Base-by-base conservation (phyloP, 2,113 vertebrate genomes). In the Otis tarda region DNA sequence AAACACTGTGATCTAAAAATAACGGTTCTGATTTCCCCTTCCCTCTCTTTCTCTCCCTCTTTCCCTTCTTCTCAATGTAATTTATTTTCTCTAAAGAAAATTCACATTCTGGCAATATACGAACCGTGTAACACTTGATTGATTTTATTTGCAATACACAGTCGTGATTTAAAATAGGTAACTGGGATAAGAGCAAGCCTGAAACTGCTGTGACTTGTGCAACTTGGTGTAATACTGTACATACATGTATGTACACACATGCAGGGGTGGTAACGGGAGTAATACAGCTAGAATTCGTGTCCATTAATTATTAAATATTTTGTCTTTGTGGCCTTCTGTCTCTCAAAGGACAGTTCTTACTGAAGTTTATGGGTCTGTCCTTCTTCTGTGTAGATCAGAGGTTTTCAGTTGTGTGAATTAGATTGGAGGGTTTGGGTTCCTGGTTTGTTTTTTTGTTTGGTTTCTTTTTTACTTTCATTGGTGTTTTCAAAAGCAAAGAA, bases 401-500 rank as follows among this genome's bases (percentile, higher is more conserved):
- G 76, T 82, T 96, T 97, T 89, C 87, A 94, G 91, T 79, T 97
- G 86, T 87, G 83, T 93, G 89, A 79, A 89, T 94, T 92, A 56
- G 61, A 89, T 82, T 87, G 90, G 83, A 93, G 41, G 60, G 15
- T 52, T 89, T 81, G 52, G 30, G 12, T 85, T 89, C 81, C 81
- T 89, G 68, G 67, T 75, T 86, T 88, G 35, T 21, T 43, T 56
- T 65, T 84, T 73, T n/a, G 21, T 55, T 57, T 61, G 7, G 80
- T 81, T 60, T 88, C 97, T 83, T 86, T 94, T 94, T 57, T 76
- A 78, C 84, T 95, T 97, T 97, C 94, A 94, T 93, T 96, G 95
- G 91, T 73, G n/a, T 97, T 97, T 98, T 97, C 96, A 97, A 97
- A 98, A 93, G 91, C 95, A 87, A 85, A 96, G 96, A 98, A 97